Conservation (phyloP, 1,140 invertebrate species). For the Drosophila kohkoa region DNA sequence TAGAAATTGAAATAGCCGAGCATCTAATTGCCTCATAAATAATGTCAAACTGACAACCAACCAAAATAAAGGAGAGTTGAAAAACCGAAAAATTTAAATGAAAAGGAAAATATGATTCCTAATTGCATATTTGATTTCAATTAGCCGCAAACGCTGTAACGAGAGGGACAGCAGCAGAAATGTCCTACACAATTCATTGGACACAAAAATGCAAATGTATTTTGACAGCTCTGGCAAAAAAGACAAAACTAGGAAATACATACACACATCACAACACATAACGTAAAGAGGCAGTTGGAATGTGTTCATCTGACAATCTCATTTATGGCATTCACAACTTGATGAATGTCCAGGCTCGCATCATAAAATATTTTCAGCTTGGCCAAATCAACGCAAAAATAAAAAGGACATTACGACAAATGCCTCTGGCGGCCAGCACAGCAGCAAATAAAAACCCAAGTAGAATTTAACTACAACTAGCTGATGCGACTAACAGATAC, state of each 20-base stretch:
- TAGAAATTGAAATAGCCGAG: slow-evolving; percentile 14
- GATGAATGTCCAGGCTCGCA: slow-evolving; percentile 58
- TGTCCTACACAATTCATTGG: slow-evolving; percentile 32
- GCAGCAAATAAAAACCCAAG: background rate
- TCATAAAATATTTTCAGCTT: slow-evolving; percentile 50
- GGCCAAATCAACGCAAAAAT: slow-evolving; percentile 56
- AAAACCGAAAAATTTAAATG: slow-evolving; percentile 35
- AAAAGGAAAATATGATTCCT: slow-evolving; percentile 47
- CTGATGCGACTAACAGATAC: background rate
- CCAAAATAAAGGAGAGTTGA: slow-evolving; percentile 10
- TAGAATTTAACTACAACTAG: background rate
- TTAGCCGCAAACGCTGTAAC: slow-evolving; percentile 28
- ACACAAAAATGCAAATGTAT: slow-evolving; percentile 64
- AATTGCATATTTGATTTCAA: slow-evolving; percentile 81
- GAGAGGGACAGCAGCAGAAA: background rate
- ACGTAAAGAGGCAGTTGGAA: slow-evolving; percentile 8
- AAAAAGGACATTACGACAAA: slow-evolving; percentile 56
- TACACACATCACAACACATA: slow-evolving; percentile 7
- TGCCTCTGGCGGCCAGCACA: slow-evolving; percentile 12
- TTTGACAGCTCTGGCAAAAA: slow-evolving; percentile 52
- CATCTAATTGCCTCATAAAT: slow-evolving; percentile 76
- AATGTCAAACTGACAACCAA: slow-evolving; percentile 34
- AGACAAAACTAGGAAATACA: slow-evolving; percentile 6
- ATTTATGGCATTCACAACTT: slow-evolving; percentile 59
- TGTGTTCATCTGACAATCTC: slow-evolving; percentile 59